These are phyloP conservation scores for Tetramorium alpestre DNA, from an alignment of 1,140 invertebrate genomes.

Conservation along the genomic window DNA sequence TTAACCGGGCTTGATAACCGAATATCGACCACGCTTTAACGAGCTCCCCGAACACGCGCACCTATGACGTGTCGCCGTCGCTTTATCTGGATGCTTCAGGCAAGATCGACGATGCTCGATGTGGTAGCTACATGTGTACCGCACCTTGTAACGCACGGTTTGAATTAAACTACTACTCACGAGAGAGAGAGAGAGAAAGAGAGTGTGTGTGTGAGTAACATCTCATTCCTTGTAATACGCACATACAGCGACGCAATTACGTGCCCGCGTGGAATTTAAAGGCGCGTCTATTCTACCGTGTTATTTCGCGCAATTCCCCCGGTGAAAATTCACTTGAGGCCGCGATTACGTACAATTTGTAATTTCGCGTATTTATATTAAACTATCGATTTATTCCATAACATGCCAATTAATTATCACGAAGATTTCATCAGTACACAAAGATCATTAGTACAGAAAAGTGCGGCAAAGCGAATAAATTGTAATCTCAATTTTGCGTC, in stretches of 20 bases:
- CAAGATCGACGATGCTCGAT: conserved; percentile 71
- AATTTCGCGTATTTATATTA: conserved; percentile 33
- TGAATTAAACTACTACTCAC: conserved; percentile 67
- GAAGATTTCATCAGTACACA: background rate
- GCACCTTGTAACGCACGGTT: conserved; percentile 64
- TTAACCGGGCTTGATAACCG: conserved; percentile 48
- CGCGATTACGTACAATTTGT: conserved; percentile 16
- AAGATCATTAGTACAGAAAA: background rate
- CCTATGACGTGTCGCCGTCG: conserved; percentile 71
- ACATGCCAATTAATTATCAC: conserved; percentile 8
- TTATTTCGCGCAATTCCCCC: conserved; percentile 2
- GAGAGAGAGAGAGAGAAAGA: background rate
- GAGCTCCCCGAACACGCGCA: conserved; percentile 66
- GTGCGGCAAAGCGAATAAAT: background rate
- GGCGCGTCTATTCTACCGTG: background rate
- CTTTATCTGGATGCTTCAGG: conserved; percentile 74
- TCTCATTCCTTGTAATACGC: conserved; percentile 65
- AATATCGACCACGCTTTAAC: conserved; percentile 69
- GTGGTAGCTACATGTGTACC: conserved; percentile 71
- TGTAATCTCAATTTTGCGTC: background rate
- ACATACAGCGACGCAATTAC: conserved; percentile 16
- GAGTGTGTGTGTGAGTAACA: background rate
- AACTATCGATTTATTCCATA: background rate
- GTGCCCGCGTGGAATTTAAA: conserved; percentile 26
- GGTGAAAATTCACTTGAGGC: background rate